Base-by-base conservation (phyloP, 2,113 vertebrate species). In the Hydrochoerus hydrochaeris region DNA sequence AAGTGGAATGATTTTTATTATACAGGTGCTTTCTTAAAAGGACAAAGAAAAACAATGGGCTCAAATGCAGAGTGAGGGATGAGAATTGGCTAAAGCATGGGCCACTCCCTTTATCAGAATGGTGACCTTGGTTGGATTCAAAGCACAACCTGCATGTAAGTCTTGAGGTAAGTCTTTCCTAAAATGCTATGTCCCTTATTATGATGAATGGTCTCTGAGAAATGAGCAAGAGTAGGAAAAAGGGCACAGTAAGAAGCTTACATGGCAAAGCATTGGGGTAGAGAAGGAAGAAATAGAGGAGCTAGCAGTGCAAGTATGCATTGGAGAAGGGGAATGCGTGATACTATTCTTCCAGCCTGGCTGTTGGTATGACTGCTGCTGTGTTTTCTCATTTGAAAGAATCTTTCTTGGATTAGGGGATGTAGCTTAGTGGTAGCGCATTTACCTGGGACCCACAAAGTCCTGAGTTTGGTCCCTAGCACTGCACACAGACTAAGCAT, bases 1-100 rank as follows among this genome's bases (percentile, higher is more conserved):
- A 93, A 93, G 57, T 30, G 24, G 52, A 84, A 93, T 91, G 9
- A 67, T 71, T 97, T 95, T 93, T 65, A 58, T 88, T 88, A 32
- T n/a, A n/a, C 44, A 85, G 44, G 62, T 94, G 1, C 9, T 46
- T 92, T 94, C 62, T 35, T 60, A 88, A 88, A 80, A 80, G 30
- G 49, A 80, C 16, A 35, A 94, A 88, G 44, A 63, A 91, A 91
- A 91, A 89, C 16, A 71, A 26, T 28, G 9, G 22, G 67, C 12
- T 83, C 73, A 41, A 30, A 20, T 46, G 32, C 22, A 71, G 8
- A 6, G 4, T 22, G 49, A 89, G 73, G 77, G 26, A 16, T 65
- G 54, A 73, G 22, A 28, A 63, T 4, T 52, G 69, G 65, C 19
- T 13, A n/a, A 26, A 46, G 28, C 10, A 41, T 20, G 2, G 3